Evolutionary conservation across 2,888 invertebrate genomes (phyloP).

Genomic region (Drosophila peninsularis): DNA sequence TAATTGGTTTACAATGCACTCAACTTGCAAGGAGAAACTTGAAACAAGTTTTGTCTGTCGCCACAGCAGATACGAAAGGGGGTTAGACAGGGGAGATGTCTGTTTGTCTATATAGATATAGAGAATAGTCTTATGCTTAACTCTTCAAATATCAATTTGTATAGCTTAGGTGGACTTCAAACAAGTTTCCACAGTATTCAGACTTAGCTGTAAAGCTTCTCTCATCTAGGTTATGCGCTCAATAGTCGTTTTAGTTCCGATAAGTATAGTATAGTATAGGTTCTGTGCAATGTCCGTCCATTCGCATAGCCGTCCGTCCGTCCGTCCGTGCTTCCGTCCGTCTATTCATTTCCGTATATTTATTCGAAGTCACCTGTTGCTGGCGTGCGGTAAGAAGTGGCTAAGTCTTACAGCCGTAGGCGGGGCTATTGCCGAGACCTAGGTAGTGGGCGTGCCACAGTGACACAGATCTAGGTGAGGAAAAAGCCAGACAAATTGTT

Average conservation of each 20-base stretch:
- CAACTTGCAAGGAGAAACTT: background rate
- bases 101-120: background rate
- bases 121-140: background rate
- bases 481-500: conserved; percentile 58
- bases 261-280: too few species aligned
- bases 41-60: background rate
- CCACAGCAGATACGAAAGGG: background rate
- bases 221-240: too few species aligned
- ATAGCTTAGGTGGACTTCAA: background rate
- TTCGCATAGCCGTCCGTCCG: too few species aligned
- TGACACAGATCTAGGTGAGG: conserved; percentile 43
- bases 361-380: conserved; percentile 43
- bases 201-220: background rate
- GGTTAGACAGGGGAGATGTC: too few species aligned
- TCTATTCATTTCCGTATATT: background rate
- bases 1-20: conserved; percentile 41
- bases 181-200: background rate
- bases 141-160: background rate
- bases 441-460: conserved; percentile 23
- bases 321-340: background rate
- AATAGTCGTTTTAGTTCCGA: background rate
- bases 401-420: conserved; percentile 13
- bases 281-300: background rate
- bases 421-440: too few species aligned
- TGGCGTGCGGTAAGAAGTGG: conserved; percentile 12